Conservation (phyloP, 2,797 vertebrate genomes). For the Denticeps clupeoides region DNA sequence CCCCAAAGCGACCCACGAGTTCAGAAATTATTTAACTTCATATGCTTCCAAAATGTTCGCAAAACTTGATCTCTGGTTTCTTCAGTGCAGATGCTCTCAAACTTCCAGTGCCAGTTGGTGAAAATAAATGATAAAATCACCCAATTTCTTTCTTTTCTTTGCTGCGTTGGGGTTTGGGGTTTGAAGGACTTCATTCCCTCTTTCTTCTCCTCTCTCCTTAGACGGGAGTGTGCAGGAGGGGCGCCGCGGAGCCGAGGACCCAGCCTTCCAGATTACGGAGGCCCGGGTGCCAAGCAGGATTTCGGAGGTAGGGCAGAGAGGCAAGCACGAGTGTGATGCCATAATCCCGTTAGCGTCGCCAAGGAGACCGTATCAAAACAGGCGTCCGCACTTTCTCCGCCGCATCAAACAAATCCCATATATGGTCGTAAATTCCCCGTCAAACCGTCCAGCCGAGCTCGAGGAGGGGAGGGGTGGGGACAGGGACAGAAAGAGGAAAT, state of each 20-base stretch:
- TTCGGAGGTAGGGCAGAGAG: constrained; percentile 45
- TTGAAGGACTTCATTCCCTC: background rate
- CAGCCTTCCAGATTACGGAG: constrained; percentile 58
- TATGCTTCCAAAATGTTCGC: no score
- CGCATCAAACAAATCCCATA: background rate
- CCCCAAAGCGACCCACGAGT: no score
- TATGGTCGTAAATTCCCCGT: background rate
- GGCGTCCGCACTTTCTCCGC: background rate
- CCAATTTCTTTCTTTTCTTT: no score
- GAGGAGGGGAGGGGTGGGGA: no score
- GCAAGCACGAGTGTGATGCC: background rate
- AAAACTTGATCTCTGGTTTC: no score
- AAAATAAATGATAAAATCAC: constrained; percentile 1
- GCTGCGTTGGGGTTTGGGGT: no score
- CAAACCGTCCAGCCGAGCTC: no score
- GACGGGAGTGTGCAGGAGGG: no score
- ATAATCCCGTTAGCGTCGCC: constrained; percentile 20
- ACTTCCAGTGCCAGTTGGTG: background rate
- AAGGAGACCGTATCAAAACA: background rate
- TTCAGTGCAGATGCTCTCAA: no score
- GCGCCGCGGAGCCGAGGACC: constrained; percentile 40
- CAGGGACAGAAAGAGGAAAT: no score
- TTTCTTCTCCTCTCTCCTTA: background rate
- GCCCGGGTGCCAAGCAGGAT: constrained; percentile 43
- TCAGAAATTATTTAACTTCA: no score